These are phyloP conservation scores for Coendou prehensilis DNA, from an alignment of 2,797 vertebrate genomes.

Conservation along the genomic window DNA sequence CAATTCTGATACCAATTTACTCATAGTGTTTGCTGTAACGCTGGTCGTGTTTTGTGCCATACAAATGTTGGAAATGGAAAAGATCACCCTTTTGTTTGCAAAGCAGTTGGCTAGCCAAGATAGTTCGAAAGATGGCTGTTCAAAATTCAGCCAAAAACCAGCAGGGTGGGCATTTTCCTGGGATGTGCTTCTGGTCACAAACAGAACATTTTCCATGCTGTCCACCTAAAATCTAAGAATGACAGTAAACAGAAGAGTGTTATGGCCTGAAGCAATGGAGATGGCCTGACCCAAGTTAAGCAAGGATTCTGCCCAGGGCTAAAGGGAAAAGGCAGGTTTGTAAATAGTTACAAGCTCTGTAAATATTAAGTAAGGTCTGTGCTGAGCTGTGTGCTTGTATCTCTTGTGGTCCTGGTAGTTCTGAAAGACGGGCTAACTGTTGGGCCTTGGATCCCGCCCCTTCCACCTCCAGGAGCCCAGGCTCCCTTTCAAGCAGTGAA, in stretches of 20 bases:
- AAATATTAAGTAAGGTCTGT: conserved; percentile 21
- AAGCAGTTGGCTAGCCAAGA: neutral
- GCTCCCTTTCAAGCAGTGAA: neutral
- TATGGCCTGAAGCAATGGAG: neutral
- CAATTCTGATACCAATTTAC: neutral
- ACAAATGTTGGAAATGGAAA: conserved; percentile 18
- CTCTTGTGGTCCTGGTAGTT: neutral
- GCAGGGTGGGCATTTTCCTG: conserved; percentile 43
- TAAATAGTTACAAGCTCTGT: conserved; percentile 20
- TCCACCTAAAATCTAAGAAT: neutral
- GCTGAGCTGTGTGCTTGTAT: neutral
- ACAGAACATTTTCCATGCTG: neutral
- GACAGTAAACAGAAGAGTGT: neutral
- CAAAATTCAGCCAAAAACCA: conserved; percentile 35
- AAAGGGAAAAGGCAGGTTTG: neutral
- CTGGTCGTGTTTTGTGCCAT: neutral
- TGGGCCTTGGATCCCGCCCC: no score
- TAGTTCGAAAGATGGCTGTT: conserved; percentile 42
- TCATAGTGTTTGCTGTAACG: neutral
- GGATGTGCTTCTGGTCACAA: neutral
- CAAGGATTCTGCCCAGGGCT: neutral
- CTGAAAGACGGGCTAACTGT: neutral
- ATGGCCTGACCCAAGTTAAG: neutral
- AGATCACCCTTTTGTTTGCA: neutral
- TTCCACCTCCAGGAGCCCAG: neutral